Base-by-base conservation (phyloP, 2,888 invertebrate species). In the Ditylenchus weischeri region DNA sequence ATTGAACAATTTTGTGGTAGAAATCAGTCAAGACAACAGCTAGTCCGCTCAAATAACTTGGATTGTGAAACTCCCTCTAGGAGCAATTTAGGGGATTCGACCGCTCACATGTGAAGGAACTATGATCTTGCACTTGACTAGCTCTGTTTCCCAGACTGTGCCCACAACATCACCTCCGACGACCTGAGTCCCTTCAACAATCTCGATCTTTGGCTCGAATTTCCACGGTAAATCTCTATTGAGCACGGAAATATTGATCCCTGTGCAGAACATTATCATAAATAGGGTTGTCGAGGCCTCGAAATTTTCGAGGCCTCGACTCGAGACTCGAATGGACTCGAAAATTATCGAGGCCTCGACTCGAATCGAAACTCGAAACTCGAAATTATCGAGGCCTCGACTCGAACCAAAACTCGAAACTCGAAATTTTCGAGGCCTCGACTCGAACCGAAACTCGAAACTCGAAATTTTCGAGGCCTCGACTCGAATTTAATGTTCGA, bases 111-210 rank as follows among this genome's bases (percentile, higher is more conserved):
- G 90, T 10, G 98, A 95, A 38, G 92, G 92, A 75, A 99, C 86
- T 85, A 98, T 88, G 88, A 99, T 89, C 86, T 90, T 92, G 86
- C 98, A 98, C 85, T 94, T 94, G 60, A 99, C 93, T 75, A 99
- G 87, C 23, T 93, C 91, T 85, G 96, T 98, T 87, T 99, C 98
- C 83, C 92, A 91, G 11, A 99, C 96, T 69, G 91, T 86, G 78
- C 93, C 98, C 85, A 92, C 95, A 81, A 95, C 86, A 86, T 99
- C 98, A 69, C 98, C 98, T 57, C 98, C 98, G 64, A 96, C 96
- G 75, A 99, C 90, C 86, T 99, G 98, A 65, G 92, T 90, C 18
- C 96, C 96, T 78, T 89, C 87, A 89, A 90, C 84, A 19, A 84
- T 62, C 35, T 78, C 73, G 70, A 77, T 79, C 65, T 59, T 61